A percentile compares a stretch with the other conserved stretches of the same genome.
Conservation (phyloP, 2,113 vertebrate species). For the Calyptommatus sinebrachiatus region DNA sequence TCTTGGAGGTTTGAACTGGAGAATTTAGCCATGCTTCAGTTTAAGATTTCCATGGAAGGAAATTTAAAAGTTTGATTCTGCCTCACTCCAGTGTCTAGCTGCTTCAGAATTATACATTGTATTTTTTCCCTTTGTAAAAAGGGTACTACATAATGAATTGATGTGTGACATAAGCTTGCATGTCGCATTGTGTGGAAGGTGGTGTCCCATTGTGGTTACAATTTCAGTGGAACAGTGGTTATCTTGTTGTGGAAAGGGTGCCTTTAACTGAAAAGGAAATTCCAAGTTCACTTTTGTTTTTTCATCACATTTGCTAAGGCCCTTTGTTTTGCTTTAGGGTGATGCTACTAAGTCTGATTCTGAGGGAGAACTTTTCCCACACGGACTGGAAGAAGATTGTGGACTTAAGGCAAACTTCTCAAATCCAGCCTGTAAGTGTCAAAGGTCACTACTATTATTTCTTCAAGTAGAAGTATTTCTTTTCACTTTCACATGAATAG, state of each 20-base stretch:
- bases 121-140: constrained; percentile 48
- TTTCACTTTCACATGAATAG: background rate
- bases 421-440: constrained; percentile 81
- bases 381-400: constrained; percentile 84
- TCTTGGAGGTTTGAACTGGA: background rate
- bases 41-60: constrained; percentile 30
- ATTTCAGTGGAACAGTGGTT: constrained; percentile 52
- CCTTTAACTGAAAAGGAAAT: constrained; percentile 30
- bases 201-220: constrained; percentile 58
- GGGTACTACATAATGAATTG: constrained; percentile 50
- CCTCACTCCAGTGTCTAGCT: constrained; percentile 8
- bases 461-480: constrained; percentile 9
- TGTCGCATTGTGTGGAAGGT: constrained; percentile 68
- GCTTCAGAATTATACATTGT: constrained; percentile 34
- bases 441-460: background rate
- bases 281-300: background rate
- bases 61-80: constrained; percentile 3
- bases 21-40: background rate
- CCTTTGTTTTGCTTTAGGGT: constrained; percentile 76
- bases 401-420: constrained; percentile 85
- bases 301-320: constrained; percentile 40
- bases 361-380: constrained; percentile 83
- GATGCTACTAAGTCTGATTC: constrained; percentile 89
- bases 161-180: constrained; percentile 69
- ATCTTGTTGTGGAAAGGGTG: constrained; percentile 48